phyloP scores from a whole-genome alignment of 2,113 vertebrate genomes.

The Seriola rivoliana region DNA sequence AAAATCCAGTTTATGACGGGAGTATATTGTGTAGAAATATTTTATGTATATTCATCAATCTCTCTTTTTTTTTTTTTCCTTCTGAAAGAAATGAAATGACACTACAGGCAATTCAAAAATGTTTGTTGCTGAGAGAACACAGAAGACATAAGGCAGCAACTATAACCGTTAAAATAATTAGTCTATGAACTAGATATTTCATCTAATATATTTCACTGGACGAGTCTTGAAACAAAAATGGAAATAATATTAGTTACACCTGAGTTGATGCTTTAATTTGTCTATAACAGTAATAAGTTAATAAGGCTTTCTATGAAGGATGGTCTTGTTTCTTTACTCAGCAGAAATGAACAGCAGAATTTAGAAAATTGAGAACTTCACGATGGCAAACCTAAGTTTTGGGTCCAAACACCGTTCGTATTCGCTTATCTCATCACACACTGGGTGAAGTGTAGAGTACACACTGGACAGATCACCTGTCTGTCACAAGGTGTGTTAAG shows the following conservation, averaged over 20 bases:
- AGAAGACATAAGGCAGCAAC: too few relatives aligned
- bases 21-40: too few relatives aligned
- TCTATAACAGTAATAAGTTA: neutral
- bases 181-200: neutral
- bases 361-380: too few relatives aligned
- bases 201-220: neutral
- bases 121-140: too few relatives aligned
- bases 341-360: too few relatives aligned
- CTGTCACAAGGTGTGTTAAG: neutral
- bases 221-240: neutral
- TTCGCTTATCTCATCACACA: neutral
- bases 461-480: neutral
- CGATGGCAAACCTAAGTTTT: neutral
- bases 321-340: too few relatives aligned
- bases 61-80: neutral
- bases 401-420: too few relatives aligned
- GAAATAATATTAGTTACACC: neutral
- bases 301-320: too few relatives aligned
- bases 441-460: neutral
- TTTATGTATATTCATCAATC: neutral
- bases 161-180: too few relatives aligned
- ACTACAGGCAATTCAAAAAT: neutral
- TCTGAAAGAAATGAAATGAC: neutral
- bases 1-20: too few relatives aligned
- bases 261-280: neutral